phyloP scores from a whole-genome alignment of 2,113 vertebrate genomes.

The Oplegnathus fasciatus region DNA sequence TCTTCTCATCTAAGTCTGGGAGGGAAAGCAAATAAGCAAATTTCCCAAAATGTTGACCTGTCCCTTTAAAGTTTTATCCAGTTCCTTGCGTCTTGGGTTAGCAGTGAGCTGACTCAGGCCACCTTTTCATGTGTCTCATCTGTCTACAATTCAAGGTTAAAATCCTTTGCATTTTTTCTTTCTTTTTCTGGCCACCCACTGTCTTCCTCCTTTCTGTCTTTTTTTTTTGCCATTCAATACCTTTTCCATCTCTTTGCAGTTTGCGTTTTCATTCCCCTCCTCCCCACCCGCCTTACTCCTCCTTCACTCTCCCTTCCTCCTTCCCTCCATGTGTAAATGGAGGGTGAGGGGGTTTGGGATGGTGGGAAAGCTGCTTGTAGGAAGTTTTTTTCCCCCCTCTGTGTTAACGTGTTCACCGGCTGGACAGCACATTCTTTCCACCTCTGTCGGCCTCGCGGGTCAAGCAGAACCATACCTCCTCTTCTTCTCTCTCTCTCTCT shows the following conservation, averaged over 20 bases:
- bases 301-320: conserved; percentile 40
- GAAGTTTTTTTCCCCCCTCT: conserved; percentile 61
- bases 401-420: conserved; percentile 83
- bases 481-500: background rate
- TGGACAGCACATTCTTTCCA: conserved; percentile 84
- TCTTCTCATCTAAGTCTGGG: background rate
- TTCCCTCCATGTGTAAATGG: conserved; percentile 60
- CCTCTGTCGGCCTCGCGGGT: conserved; percentile 81
- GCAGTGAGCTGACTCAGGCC: background rate
- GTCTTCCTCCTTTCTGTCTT: background rate
- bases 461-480: conserved; percentile 75
- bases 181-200: conserved; percentile 17
- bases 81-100: background rate
- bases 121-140: background rate
- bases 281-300: conserved; percentile 44
- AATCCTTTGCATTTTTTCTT: conserved; percentile 22
- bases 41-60: background rate
- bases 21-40: background rate
- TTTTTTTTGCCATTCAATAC: conserved; percentile 34
- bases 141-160: background rate
- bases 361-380: conserved; percentile 77
- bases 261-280: conserved; percentile 58
- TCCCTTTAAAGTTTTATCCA: background rate
- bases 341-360: conserved; percentile 44
- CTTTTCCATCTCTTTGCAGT: conserved; percentile 66